Percentiles rank a stretch among this genome's conserved stretches.
Evolutionary conservation across 2,888 invertebrate species (phyloP).

Genomic region (Andrena minutula): DNA sequence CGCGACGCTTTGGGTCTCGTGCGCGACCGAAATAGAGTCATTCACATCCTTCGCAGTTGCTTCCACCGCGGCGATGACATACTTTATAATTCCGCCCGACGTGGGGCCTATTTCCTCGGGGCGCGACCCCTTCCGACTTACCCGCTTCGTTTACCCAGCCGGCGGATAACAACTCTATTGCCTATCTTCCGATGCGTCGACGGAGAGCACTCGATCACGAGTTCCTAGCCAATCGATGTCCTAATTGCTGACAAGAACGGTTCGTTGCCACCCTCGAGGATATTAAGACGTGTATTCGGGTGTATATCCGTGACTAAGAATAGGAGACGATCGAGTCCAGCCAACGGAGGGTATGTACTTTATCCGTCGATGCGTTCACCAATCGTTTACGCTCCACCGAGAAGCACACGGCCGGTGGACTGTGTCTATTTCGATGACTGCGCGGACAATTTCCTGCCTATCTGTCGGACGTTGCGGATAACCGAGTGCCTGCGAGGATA

Average conservation of each 20-base stretch:
- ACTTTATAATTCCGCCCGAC: conserved; percentile 34
- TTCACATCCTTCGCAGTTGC: conserved; percentile 34
- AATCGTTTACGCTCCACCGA: conserved; percentile 24
- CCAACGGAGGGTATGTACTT: neutral
- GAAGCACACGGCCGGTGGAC: neutral
- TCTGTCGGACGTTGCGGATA: conserved; percentile 40
- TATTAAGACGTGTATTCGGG: neutral
- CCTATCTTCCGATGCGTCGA: neutral
- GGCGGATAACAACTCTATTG: neutral
- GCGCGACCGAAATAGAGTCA: conserved; percentile 56
- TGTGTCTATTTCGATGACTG: conserved; percentile 25
- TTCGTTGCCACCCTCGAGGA: neutral
- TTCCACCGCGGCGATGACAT: conserved; percentile 9
- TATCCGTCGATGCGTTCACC: conserved; percentile 4
- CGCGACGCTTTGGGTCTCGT: conserved; percentile 34
- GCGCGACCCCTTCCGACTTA: neutral
- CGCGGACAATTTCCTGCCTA: conserved; percentile 51
- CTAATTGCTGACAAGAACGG: neutral
- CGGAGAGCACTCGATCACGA: neutral
- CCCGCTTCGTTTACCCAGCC: neutral
- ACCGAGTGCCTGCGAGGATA: conserved; percentile 24
- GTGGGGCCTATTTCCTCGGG: conserved; percentile 1
- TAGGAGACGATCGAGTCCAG: neutral
- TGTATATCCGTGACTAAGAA: neutral
- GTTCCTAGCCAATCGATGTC: neutral